These are phyloP conservation scores for Ahaetulla prasina DNA, from an alignment of 2,113 vertebrate genomes.

Conservation along the genomic window DNA sequence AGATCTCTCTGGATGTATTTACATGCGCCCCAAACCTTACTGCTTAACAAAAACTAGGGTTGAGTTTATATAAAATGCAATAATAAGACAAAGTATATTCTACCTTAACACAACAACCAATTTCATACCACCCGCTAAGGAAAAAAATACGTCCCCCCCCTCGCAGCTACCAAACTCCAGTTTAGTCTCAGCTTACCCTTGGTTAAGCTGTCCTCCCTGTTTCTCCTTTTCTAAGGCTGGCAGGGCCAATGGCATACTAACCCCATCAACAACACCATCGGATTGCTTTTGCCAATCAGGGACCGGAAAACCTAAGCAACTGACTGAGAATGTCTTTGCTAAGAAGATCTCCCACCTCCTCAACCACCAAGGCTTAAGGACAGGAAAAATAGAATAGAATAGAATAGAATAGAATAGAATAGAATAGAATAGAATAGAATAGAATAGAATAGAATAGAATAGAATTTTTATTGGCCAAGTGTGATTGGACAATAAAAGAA, in stretches of 20 bases:
- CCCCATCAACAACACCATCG: not conserved
- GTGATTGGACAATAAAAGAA: no score
- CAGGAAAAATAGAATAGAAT: no score
- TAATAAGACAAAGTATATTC: not conserved
- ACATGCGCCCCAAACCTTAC: not conserved
- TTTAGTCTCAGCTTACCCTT: not conserved
- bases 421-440: no score
- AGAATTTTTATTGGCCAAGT: no score
- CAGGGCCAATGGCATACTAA: not conserved
- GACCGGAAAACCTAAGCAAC: not conserved
- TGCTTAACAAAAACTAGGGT: not conserved
- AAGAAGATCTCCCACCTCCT: not conserved
- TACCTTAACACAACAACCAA: not conserved
- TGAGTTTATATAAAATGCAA: not conserved
- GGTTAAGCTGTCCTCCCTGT: not conserved
- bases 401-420: no score
- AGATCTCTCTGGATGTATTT: not conserved
- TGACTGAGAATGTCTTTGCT: not conserved
- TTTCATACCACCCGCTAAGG: not conserved
- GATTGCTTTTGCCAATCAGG: not conserved
- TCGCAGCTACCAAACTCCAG: not conserved
- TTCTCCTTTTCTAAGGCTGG: not conserved
- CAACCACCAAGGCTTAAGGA: not conserved
- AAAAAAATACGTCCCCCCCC: not conserved
- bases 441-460: no score